A percentile compares a stretch with the other conserved stretches of the same genome.
Conservation (phyloP, 2,888 invertebrate genomes). For the Mythimna pallens region DNA sequence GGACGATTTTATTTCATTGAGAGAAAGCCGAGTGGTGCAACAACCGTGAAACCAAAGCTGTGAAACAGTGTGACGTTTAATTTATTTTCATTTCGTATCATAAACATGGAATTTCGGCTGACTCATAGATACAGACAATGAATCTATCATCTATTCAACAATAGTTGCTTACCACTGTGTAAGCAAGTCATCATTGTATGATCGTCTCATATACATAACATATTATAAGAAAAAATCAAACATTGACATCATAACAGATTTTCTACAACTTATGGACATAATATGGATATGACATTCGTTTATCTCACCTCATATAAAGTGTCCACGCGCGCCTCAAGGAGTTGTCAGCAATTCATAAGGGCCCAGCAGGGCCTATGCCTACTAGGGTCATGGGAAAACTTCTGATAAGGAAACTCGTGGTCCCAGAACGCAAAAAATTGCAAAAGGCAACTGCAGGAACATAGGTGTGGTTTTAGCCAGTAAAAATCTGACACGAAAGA, state of each 20-base stretch:
- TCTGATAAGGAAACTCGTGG: no score
- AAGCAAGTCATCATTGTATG: background rate
- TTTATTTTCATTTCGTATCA: background rate
- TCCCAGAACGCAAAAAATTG: no score
- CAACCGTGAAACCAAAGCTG: no score
- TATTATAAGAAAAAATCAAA: background rate
- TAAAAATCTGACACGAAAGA: no score
- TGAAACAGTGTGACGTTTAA: background rate
- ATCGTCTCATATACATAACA: background rate
- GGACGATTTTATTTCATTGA: no score
- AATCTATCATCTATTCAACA: background rate
- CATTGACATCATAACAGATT: background rate
- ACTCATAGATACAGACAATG: constrained; percentile 1
- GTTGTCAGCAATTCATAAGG: no score
- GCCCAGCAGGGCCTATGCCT: no score
- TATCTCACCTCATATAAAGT: background rate
- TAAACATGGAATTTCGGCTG: background rate
- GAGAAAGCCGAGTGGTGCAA: no score
- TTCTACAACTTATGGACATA: background rate
- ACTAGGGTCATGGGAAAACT: no score
- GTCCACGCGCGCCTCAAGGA: no score
- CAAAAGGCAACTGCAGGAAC: no score
- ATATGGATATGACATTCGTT: background rate
- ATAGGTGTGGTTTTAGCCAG: no score
- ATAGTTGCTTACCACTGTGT: background rate